Conservation (phyloP, 2,113 vertebrate genomes). For the Heterotis niloticus region DNA sequence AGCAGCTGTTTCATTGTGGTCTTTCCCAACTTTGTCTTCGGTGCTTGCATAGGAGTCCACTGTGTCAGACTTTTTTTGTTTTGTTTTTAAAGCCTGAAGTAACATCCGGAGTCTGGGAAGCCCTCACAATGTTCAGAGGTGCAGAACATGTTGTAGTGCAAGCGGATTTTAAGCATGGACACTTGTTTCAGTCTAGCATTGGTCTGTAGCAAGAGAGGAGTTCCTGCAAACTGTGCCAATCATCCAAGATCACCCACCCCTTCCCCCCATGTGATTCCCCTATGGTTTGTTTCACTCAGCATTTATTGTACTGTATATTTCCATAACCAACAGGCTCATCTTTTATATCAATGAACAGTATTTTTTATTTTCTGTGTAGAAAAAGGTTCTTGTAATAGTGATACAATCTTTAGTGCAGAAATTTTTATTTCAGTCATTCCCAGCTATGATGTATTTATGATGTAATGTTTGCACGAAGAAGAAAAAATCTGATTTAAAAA, state of each 20-base stretch:
- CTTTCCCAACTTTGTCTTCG: background rate
- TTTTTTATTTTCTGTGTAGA: constrained; percentile 39
- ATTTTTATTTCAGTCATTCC: constrained; percentile 47
- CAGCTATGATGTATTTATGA: constrained; percentile 52
- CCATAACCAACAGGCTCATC: constrained; percentile 38
- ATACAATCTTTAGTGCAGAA: constrained; percentile 48
- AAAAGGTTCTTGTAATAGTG: constrained; percentile 43
- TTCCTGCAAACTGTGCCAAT: constrained; percentile 53
- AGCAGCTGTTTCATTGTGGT: constrained; percentile 15
- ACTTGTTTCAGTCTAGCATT: constrained; percentile 33
- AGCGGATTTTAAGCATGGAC: constrained; percentile 34
- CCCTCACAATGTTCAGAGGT: background rate
- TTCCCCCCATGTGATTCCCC: constrained; percentile 31
- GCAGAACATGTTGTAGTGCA: constrained; percentile 36
- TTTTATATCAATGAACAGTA: constrained; percentile 35
- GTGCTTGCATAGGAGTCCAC: background rate
- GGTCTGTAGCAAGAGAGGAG: constrained; percentile 22
- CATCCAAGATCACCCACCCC: constrained; percentile 43
- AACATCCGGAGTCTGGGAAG: background rate
- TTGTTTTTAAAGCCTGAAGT: background rate
- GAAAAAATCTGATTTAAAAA: constrained; percentile 27
- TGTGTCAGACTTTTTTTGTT: background rate
- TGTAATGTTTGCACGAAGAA: constrained; percentile 45
- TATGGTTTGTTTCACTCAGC: constrained; percentile 23
- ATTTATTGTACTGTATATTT: constrained; percentile 40